phyloP scores from a whole-genome alignment of 1,140 invertebrate genomes.

The Potamilus streckersoni region DNA sequence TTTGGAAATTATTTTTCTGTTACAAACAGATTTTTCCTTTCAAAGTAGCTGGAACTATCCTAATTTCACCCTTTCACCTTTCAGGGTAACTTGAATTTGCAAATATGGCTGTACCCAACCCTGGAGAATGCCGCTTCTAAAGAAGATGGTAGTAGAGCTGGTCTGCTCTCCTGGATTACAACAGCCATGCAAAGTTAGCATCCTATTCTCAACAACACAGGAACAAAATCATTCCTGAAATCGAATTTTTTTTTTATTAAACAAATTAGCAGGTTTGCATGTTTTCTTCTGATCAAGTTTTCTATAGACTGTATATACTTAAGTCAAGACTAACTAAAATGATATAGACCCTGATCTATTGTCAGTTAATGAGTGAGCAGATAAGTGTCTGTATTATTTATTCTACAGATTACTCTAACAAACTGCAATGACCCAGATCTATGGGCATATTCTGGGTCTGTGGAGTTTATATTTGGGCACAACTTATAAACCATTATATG shows the following conservation, averaged over 20 bases:
- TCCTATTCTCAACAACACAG: not conserved
- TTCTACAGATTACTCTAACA: too few relatives aligned
- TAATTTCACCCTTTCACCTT: slow-evolving; percentile 1
- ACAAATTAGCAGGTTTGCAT: not conserved
- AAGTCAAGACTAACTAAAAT: not conserved
- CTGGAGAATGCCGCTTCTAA: slow-evolving; percentile 14
- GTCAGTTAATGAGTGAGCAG: too few relatives aligned
- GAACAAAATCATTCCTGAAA: not conserved
- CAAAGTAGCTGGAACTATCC: too few relatives aligned
- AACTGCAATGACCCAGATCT: too few relatives aligned
- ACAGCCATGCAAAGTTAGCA: slow-evolving; percentile 19
- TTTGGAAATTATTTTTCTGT: too few relatives aligned
- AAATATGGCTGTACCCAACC: slow-evolving; percentile 51
- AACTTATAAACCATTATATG: too few relatives aligned
- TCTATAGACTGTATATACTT: not conserved
- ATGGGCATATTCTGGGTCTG: too few relatives aligned
- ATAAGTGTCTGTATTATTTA: too few relatives aligned
- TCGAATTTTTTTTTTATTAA: not conserved
- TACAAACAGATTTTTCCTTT: too few relatives aligned
- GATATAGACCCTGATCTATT: too few relatives aligned
- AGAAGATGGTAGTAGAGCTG: not conserved
- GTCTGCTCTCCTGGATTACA: slow-evolving; percentile 31
- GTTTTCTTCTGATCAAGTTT: not conserved
- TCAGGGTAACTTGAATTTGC: slow-evolving; percentile 51
- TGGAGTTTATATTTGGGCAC: too few relatives aligned